Base-by-base conservation (phyloP, 2,888 invertebrate species). In the Petrolisthes manimaculis region DNA sequence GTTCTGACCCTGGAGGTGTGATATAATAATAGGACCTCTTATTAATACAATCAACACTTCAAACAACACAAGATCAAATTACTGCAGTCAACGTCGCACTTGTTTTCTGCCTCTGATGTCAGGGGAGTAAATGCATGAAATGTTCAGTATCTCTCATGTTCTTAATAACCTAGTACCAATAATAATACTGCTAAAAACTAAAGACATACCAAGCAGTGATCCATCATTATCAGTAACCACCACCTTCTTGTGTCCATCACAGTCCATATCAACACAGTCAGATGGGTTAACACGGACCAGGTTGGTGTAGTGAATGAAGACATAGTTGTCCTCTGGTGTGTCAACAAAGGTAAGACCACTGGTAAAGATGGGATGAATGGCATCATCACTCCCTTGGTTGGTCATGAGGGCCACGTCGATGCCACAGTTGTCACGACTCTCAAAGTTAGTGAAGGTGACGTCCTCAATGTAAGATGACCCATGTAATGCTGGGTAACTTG, bases 191-290 rank as follows among this genome's bases (percentile, higher is more conserved):
- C 4, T 14, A 55, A 6, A 3, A 56, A 3, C 81, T 55, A 79
- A 5, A 77, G 9, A 75, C 89, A 54, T 55, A 89, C 89, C 86
- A 9, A 86, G 53, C 21, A 89, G 61, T 1, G 89, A 79, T 3
- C 90, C 90, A 54, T 90, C 90, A n/a, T 3, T 12, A 37, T 90
- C 90, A n/a, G 53, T 84, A 5, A 89, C 4, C 56, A 90, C 69
- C 51, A 86, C 87, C 83, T 90, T 89, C 75, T 88, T 90, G 55
- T 74, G 85, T 4, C 89, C 90, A 78, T 90, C 90, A 54, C 90
- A 90, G 61, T 89, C 87, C 89, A 90, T 89, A 24, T 90, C 90
- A 8, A 89, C 89, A 21, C 90, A 90, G 75, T 90, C 89, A 4
- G 89, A 87, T 8, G 89, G 89, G 79, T 89, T 88, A 3, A 90